A percentile compares a stretch with the other conserved stretches of the same genome.
Evolutionary conservation across 2,797 vertebrate genomes (phyloP).

Genomic region (Platalea minor): DNA sequence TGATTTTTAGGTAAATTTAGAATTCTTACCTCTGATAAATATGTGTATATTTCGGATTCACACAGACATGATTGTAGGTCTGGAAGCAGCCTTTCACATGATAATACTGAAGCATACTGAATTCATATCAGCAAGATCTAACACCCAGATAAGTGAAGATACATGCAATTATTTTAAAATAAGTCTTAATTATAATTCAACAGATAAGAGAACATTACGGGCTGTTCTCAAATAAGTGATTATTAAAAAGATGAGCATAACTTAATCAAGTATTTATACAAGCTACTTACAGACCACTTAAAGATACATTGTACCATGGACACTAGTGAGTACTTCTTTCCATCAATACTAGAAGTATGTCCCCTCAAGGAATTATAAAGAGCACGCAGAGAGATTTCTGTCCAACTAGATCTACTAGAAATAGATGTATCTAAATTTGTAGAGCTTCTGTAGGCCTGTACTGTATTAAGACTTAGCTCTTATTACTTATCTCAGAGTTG

Average conservation of each 20-base stretch:
- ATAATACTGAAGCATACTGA: background rate
- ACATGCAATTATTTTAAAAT: background rate
- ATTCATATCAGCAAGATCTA: background rate
- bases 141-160: background rate
- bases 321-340: background rate
- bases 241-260: background rate
- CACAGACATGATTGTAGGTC: background rate
- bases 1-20: background rate
- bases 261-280: background rate
- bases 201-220: background rate
- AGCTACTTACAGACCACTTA: background rate
- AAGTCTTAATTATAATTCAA: background rate
- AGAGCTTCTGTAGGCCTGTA: background rate
- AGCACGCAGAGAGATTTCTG: background rate
- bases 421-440: background rate
- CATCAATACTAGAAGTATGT: background rate
- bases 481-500: background rate
- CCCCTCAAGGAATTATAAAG: background rate
- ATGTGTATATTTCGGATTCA: background rate
- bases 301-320: background rate
- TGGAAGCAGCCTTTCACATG: background rate
- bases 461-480: background rate
- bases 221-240: background rate
- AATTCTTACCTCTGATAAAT: background rate
- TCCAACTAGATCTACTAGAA: conserved; percentile 14